Evolutionary conservation across 2,888 invertebrate genomes (phyloP).

Genomic region (Drosophila planitibia): DNA sequence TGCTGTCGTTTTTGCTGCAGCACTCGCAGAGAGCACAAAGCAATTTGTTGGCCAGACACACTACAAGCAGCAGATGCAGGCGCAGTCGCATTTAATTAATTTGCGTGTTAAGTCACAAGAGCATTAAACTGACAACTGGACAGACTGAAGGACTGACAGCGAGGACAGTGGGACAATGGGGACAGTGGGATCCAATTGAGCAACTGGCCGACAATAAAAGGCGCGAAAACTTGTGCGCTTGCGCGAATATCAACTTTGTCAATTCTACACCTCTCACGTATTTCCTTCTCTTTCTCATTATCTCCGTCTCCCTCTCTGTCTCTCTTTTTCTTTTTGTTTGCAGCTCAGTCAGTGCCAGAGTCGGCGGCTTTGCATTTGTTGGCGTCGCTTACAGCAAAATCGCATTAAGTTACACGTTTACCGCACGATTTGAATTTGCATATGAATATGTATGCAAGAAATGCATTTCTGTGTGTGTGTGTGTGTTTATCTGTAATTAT

Average conservation of each 20-base stretch:
- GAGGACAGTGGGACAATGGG: slow-evolving; percentile 21
- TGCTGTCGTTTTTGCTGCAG: slow-evolving; percentile 30
- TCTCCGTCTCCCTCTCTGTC: not conserved
- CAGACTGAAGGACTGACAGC: slow-evolving; percentile 38
- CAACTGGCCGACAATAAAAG: slow-evolving; percentile 44
- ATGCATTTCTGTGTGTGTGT: not conserved
- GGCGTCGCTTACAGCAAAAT: slow-evolving; percentile 63
- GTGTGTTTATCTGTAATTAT: slow-evolving; percentile 65
- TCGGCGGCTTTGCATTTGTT: slow-evolving; percentile 34
- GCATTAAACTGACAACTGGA: slow-evolving; percentile 58
- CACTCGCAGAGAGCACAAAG: slow-evolving; percentile 46
- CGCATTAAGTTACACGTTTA: slow-evolving; percentile 69
- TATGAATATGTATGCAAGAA: slow-evolving; percentile 35
- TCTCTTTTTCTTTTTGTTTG: not conserved
- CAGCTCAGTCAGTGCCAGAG: slow-evolving; percentile 24
- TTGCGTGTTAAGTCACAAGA: slow-evolving; percentile 64
- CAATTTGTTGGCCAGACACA: slow-evolving; percentile 57
- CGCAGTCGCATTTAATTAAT: slow-evolving; percentile 65
- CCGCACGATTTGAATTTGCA: slow-evolving; percentile 57
- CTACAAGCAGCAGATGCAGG: slow-evolving; percentile 31
- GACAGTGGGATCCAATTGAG: slow-evolving; percentile 11
- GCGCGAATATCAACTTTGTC: slow-evolving; percentile 49
- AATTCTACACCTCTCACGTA: slow-evolving; percentile 6
- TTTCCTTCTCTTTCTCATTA: not conserved
- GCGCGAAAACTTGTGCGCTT: slow-evolving; percentile 50